Evolutionary conservation across 2,113 vertebrate genomes (phyloP).

Genomic region (Chionodraco myersi): DNA sequence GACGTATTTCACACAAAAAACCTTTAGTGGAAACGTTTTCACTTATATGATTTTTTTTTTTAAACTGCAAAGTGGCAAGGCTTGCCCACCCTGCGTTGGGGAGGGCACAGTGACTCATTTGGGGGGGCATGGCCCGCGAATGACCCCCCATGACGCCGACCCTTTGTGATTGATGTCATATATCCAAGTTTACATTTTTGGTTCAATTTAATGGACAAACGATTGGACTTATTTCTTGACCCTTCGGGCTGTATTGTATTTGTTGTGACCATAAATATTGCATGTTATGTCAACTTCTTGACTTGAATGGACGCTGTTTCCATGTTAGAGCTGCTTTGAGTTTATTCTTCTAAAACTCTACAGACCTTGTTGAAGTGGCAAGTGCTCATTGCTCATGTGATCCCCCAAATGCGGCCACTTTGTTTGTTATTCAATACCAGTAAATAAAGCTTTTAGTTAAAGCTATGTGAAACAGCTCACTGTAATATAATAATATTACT

Average conservation of each 20-base stretch:
- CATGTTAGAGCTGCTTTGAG: not conserved
- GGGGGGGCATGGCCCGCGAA: no score
- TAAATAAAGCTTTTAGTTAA: not conserved
- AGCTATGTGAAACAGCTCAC: not conserved
- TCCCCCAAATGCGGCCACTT: not conserved
- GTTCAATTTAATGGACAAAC: no score
- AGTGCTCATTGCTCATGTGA: not conserved
- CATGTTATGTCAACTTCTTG: not conserved
- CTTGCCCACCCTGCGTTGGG: no score
- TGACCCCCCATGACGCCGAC: not conserved
- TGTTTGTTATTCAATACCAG: no score
- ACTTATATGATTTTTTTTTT: no score
- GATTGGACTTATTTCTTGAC: no score
- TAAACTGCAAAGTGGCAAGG: no score
- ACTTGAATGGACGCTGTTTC: not conserved
- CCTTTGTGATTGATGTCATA: not conserved
- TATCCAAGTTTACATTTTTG: not conserved
- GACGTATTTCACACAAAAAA: no score
- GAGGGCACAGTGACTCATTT: no score
- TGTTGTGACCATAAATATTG: not conserved
- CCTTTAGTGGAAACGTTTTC: no score
- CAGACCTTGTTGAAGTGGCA: no score
- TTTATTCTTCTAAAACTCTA: not conserved
- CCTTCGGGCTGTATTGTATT: no score
- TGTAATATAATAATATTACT: not conserved